Evolutionary conservation across 2,113 vertebrate genomes (phyloP), one percentile per base, ranked within the genome.

Genomic region (Nettapus auritus): DNA sequence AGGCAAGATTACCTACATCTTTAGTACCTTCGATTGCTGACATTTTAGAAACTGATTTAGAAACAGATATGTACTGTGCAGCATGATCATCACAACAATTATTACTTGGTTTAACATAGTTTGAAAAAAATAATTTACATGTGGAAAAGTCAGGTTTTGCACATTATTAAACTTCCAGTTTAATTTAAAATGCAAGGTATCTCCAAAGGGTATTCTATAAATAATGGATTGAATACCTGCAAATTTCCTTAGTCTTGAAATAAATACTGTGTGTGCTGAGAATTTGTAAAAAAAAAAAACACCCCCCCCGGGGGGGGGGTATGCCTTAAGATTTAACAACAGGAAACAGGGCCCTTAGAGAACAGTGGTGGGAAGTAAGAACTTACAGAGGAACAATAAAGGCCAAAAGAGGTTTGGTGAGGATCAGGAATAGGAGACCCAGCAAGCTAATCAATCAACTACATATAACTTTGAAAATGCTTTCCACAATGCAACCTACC

Each of bases 401-500:
- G 44, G 42, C 62, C 22, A 70, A 73, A 92, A 89, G 64, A 88
- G 26, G 74, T 92, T 93, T 91, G 75, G 33, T 85, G 64, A 91
- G 38, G 71, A 73, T 95, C 67, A 89, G 55, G 13, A 91, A 52
- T 23, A 62, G 82, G 76, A 94, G 84, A 90, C 13, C 36, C 60
- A 74, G 42, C 57, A 53, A 95, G 55, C 60, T 67, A 84, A 20
- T 46, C 77, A 96, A 77, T n/a, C 80, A 96, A 69, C 42, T 80
- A 85, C 20, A 82, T 0, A 91, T 2, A 88, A 42, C 26, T 82
- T 92, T 94, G 86, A 96, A 96, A 96, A 96, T 78, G 31, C n/a
- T 94, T 28, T 81, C 63, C 48, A 91, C 38, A 94, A 79, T 53
- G 82, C 4, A 21, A 81, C 60, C 42, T 96, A 53, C 74, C 81